These are phyloP conservation scores for Ramphastos sulfuratus DNA, from an alignment of 2,113 vertebrate genomes.

Conservation along the genomic window DNA sequence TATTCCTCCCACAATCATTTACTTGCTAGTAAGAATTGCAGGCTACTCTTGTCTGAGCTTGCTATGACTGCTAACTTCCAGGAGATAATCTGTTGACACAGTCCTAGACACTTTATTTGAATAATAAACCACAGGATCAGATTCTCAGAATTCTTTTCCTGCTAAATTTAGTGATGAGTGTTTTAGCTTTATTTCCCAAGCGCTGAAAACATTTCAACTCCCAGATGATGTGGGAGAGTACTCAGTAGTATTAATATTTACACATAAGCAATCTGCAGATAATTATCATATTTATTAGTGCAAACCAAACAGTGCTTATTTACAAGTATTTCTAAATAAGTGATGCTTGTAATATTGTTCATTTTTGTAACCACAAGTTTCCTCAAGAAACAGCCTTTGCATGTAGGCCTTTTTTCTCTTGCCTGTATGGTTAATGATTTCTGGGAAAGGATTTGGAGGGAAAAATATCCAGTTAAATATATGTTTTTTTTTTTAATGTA, in stretches of 20 bases:
- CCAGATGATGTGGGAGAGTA: background rate
- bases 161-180: background rate
- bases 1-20: background rate
- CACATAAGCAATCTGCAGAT: background rate
- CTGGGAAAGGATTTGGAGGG: background rate
- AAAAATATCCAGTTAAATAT: background rate
- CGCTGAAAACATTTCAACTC: background rate
- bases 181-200: background rate
- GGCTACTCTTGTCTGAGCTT: background rate
- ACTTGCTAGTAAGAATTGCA: background rate
- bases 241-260: conserved; percentile 15
- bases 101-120: background rate
- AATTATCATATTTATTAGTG: background rate
- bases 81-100: background rate
- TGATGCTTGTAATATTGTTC: background rate
- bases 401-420: background rate
- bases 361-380: background rate
- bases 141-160: background rate
- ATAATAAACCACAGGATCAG: background rate
- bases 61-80: background rate
- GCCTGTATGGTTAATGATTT: background rate
- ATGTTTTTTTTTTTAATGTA: background rate
- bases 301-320: background rate
- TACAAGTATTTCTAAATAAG: background rate
- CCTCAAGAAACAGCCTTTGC: background rate